phyloP scores from a whole-genome alignment of 2,113 vertebrate genomes.

The Plectropomus leopardus region DNA sequence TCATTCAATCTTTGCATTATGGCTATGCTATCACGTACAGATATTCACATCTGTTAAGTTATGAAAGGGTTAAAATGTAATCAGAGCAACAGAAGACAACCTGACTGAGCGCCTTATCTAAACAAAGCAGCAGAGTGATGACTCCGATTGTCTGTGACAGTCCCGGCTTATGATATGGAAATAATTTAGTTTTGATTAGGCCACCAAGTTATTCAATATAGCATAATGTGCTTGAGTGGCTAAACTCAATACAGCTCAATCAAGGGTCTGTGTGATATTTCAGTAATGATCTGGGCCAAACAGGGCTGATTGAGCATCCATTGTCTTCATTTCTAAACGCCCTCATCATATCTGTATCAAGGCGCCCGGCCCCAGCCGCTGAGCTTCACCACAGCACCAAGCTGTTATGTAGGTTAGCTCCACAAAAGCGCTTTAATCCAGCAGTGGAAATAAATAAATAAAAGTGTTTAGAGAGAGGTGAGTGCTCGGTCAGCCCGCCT shows the following conservation, averaged over 20 bases:
- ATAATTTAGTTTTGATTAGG: slow-evolving; percentile 79
- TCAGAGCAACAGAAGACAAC: slow-evolving; percentile 24
- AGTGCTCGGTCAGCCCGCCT: slow-evolving; percentile 85
- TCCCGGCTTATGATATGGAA: slow-evolving; percentile 73
- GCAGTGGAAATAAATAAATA: slow-evolving; percentile 77
- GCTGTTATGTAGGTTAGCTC: slow-evolving; percentile 81
- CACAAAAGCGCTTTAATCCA: slow-evolving; percentile 72
- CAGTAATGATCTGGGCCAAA: slow-evolving; percentile 72
- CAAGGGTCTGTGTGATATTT: slow-evolving; percentile 71
- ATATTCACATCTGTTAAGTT: no score
- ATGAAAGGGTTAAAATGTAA: no score
- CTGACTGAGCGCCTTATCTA: slow-evolving; percentile 21
- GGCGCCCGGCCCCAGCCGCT: slow-evolving; percentile 18
- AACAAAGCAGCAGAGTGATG: slow-evolving; percentile 46
- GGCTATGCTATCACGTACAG: no score
- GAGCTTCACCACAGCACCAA: slow-evolving; percentile 45
- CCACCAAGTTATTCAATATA: slow-evolving; percentile 59
- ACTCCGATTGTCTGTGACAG: slow-evolving; percentile 46
- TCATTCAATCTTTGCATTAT: no score
- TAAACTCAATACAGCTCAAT: slow-evolving; percentile 83
- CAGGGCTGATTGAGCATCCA: slow-evolving; percentile 53
- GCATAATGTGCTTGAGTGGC: slow-evolving; percentile 73
- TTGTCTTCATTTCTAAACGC: slow-evolving; percentile 64
- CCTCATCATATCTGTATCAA: slow-evolving; percentile 73
- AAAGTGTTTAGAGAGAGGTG: slow-evolving; percentile 78